phyloP scores from a whole-genome alignment of 2,797 vertebrate species.

The Dromococcyx pavoninus region DNA sequence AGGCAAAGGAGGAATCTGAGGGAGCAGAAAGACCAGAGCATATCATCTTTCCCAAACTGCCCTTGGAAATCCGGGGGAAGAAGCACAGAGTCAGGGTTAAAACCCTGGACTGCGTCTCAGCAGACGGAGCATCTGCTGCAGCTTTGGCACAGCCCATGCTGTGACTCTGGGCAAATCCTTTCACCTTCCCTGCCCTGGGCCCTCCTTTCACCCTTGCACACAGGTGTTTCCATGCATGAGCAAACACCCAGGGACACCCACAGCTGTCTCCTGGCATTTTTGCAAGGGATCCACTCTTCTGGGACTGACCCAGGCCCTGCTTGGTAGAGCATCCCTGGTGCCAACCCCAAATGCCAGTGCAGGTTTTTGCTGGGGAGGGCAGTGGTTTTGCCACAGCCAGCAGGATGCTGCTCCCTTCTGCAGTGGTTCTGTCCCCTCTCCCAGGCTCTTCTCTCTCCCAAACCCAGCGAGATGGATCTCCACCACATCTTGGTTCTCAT shows the following conservation, averaged over 20 bases:
- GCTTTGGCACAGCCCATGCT: neutral
- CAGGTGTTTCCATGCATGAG: rapidly evolving
- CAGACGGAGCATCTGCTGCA: neutral
- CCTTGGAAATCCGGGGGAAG: neutral
- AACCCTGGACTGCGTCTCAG: neutral
- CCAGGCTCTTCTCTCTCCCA: neutral
- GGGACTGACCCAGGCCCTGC: neutral
- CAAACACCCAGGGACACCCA: rapidly evolving
- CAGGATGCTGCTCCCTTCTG: neutral
- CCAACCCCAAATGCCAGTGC: rapidly evolving
- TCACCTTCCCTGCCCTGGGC: neutral
- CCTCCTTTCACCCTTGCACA: rapidly evolving
- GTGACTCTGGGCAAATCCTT: rapidly evolving
- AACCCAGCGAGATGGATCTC: neutral
- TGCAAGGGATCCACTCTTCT: rapidly evolving
- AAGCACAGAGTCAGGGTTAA: neutral
- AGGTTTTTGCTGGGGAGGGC: neutral
- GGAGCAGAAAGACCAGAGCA: neutral
- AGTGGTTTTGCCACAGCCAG: rapidly evolving
- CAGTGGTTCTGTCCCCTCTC: rapidly evolving
- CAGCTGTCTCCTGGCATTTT: rapidly evolving
- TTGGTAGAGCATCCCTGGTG: neutral
- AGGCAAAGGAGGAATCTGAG: neutral
- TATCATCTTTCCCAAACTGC: rapidly evolving
- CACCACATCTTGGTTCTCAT: neutral